Evolutionary conservation across 2,888 invertebrate species (phyloP).

Genomic region (Dynastes maya): DNA sequence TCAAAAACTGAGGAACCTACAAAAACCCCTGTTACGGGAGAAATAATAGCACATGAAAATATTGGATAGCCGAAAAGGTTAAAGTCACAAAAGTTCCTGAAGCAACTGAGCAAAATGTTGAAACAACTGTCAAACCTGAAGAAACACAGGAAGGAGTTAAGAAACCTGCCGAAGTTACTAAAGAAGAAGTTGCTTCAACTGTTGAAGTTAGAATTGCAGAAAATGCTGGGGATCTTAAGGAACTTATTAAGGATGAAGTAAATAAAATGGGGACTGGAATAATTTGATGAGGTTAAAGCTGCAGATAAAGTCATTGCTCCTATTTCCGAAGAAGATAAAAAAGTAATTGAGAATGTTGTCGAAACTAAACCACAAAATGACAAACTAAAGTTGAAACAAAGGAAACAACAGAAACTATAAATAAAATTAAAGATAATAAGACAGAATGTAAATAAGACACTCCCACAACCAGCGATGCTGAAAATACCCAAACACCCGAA

Average conservation of each 20-base stretch:
- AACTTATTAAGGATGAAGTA: conserved; percentile 41
- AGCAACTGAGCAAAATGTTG: conserved; percentile 12
- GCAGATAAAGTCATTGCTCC: conserved; percentile 42
- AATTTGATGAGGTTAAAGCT: conserved; percentile 43
- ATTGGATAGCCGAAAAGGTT: conserved; percentile 39
- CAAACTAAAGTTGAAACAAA: conserved; percentile 53
- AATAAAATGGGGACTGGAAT: conserved; percentile 48
- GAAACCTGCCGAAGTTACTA: background rate
- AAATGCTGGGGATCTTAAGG: conserved; percentile 28
- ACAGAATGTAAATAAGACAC: conserved; percentile 7
- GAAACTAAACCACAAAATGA: conserved; percentile 49
- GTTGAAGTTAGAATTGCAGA: conserved; percentile 6
- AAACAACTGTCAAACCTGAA: conserved; percentile 10
- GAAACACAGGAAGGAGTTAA: conserved; percentile 6
- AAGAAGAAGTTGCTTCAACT: background rate
- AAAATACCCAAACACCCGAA: background rate
- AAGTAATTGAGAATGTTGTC: conserved; percentile 33
- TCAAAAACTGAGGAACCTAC: background rate
- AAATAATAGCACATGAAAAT: background rate
- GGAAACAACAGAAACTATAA: conserved; percentile 52
- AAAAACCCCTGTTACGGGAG: background rate
- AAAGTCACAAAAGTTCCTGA: conserved; percentile 23
- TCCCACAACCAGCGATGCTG: background rate
- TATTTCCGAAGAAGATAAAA: background rate
- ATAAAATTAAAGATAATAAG: background rate